Evolutionary conservation across 1,140 invertebrate species (phyloP).

Genomic region (Chelonus insularis): DNA sequence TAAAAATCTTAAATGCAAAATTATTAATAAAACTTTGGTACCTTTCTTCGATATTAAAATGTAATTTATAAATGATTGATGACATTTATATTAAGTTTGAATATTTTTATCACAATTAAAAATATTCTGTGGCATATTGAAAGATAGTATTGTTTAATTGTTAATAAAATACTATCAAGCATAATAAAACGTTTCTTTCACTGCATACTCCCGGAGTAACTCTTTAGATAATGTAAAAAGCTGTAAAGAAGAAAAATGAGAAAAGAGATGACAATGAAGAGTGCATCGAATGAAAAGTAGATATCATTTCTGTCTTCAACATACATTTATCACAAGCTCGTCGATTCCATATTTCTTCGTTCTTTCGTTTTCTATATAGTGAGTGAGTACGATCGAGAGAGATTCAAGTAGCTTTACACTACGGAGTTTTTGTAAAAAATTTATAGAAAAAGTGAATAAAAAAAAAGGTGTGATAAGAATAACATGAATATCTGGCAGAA

Average conservation of each 20-base stretch:
- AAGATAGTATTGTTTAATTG: no score
- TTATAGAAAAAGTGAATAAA: conserved; percentile 1
- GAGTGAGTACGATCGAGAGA: neutral
- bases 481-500: neutral
- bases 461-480: neutral
- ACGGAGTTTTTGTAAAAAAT: neutral
- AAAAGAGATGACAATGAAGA: conserved; percentile 5
- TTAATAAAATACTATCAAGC: no score
- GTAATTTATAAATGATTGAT: no score
- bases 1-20: no score
- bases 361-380: neutral
- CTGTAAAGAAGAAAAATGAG: neutral
- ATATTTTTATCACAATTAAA: no score
- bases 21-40: no score
- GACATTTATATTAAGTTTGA: no score
- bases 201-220: no score
- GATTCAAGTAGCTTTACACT: neutral
- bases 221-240: neutral
- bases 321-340: conserved; percentile 17
- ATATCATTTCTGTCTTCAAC: conserved; percentile 13
- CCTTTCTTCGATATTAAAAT: no score
- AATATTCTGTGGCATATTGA: no score
- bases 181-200: no score
- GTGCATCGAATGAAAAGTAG: conserved; percentile 18
- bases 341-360: conserved; percentile 6